These are phyloP conservation scores for human (Homo sapiens) DNA, from an alignment of 2,113 vertebrate species.

Conservation along the genomic window GRCh38 chr11:17603001-17603500, in stretches of 20 bases:
- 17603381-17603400: background rate
- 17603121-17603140: background rate
- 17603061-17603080: background rate
- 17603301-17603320: background rate
- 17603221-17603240: background rate
- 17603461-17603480: background rate
- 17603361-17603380: background rate
- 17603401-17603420: background rate
- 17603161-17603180: background rate
- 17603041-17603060: background rate
- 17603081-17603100: background rate
- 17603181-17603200: background rate
- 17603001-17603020: too few relatives aligned
- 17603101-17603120: background rate
- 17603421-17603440: background rate
- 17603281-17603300: background rate
- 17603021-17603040: background rate
- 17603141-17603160: background rate
- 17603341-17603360: background rate
- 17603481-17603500: background rate
- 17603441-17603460: background rate
- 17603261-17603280: background rate
- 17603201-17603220: accelerated
- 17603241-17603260: background rate
- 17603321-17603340: background rate